Evolutionary conservation across 2,797 vertebrate genomes (phyloP).

Genomic region (Halcyon leucocephala): DNA sequence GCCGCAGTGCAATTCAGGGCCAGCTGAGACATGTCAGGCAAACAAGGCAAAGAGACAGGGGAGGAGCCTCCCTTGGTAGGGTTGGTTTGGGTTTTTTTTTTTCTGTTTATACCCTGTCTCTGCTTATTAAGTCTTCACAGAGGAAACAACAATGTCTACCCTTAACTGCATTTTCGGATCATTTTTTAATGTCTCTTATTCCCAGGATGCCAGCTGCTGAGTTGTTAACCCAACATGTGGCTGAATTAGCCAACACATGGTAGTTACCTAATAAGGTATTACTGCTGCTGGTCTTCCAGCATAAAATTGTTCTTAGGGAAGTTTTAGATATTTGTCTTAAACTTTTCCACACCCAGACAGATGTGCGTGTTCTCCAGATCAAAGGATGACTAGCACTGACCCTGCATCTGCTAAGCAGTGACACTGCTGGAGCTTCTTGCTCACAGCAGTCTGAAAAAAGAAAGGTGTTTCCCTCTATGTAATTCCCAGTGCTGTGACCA

Average conservation of each 20-base stretch:
- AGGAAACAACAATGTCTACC: slow-evolving; percentile 36
- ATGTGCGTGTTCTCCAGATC: not conserved
- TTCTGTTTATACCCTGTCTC: slow-evolving; percentile 47
- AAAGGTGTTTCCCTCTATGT: not conserved
- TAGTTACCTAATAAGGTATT: not conserved
- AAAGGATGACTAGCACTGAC: not conserved
- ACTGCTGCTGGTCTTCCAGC: not conserved
- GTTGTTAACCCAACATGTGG: not conserved
- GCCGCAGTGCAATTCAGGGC: not conserved
- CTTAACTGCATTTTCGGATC: not conserved
- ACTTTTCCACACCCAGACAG: not conserved
- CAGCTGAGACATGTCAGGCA: slow-evolving; percentile 69
- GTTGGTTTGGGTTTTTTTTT: not conserved
- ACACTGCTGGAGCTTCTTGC: not conserved
- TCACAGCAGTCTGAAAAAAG: not conserved
- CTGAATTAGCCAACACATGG: not conserved
- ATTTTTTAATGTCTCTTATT: not conserved
- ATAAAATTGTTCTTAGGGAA: not conserved
- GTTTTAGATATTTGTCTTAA: not conserved
- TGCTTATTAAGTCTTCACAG: slow-evolving; percentile 1
- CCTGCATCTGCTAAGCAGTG: not conserved
- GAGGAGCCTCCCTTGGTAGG: not conserved
- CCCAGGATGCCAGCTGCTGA: not conserved
- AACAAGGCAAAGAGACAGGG: slow-evolving; percentile 37
- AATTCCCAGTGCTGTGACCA: not conserved